Conservation (phyloP, 1,140 invertebrate species). For the Eriosoma lanigerum region DNA sequence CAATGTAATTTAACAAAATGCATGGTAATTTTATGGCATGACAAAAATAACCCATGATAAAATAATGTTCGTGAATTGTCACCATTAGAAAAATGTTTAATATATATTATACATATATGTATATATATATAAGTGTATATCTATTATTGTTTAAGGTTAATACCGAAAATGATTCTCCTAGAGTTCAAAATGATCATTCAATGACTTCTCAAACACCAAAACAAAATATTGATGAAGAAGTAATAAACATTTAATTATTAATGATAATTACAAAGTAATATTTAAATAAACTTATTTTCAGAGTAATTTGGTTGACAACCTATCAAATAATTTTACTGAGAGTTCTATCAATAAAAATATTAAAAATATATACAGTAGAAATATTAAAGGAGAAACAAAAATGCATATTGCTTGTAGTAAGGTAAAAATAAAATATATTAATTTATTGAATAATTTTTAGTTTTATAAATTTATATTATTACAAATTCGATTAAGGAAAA, state of each 20-base stretch:
- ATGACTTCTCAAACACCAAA: not conserved
- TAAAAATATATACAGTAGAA: conserved; percentile 17
- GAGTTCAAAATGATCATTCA: not conserved
- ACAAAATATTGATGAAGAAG: not conserved
- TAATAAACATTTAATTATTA: not conserved
- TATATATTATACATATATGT: too few species aligned
- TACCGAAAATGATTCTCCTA: not conserved
- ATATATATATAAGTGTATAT: too few species aligned
- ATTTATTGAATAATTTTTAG: not conserved
- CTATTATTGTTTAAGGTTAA: too few species aligned
- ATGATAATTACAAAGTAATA: not conserved
- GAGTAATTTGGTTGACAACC: not conserved
- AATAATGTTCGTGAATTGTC: too few species aligned
- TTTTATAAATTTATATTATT: too few species aligned
- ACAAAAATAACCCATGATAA: too few species aligned
- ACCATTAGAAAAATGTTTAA: too few species aligned
- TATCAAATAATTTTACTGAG: not conserved
- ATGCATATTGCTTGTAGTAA: conserved; percentile 32
- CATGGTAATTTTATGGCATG: too few species aligned
- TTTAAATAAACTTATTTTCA: not conserved
- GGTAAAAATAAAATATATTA: conserved; percentile 19
- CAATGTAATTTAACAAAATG: too few species aligned
- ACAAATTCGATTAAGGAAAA: too few species aligned
- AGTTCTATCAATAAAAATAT: not conserved
- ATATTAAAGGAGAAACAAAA: conserved; percentile 44